phyloP scores from a whole-genome alignment of 2,113 vertebrate species.

The Thomomys bottae region DNA sequence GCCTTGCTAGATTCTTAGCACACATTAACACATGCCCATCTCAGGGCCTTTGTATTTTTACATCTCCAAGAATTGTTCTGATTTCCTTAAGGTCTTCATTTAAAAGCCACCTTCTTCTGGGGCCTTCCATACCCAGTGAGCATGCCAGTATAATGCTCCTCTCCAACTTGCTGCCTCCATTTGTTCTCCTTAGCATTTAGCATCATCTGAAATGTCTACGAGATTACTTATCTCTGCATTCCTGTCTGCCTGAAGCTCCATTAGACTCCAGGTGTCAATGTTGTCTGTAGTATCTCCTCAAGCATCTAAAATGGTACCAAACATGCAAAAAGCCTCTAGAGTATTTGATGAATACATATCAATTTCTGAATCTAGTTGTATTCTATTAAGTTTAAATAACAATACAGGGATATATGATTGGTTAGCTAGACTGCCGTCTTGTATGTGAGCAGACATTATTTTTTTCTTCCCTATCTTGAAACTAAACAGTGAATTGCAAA shows the following conservation, averaged over 20 bases:
- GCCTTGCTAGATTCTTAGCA: neutral
- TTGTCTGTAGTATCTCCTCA: neutral
- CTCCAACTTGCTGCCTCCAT: neutral
- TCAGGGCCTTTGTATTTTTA: neutral
- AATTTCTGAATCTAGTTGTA: neutral
- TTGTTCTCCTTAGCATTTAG: neutral
- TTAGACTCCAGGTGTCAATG: neutral
- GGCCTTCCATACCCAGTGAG: neutral
- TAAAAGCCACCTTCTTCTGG: neutral
- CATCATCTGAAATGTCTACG: neutral
- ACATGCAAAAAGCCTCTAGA: neutral
- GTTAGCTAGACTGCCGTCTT: neutral
- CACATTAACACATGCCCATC: neutral
- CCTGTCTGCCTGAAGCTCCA: neutral
- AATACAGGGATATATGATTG: neutral
- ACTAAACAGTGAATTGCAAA: neutral
- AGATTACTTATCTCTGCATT: neutral
- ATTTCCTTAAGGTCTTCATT: constrained; percentile 16
- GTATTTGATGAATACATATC: neutral
- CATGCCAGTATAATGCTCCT: neutral
- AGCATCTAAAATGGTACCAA: neutral
- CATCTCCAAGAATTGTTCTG: neutral
- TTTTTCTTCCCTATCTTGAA: constrained; percentile 4
- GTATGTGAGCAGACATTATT: neutral
- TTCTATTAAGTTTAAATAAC: neutral